A percentile compares a stretch with the other conserved stretches of the same genome.
Conservation (phyloP, 2,888 invertebrate genomes). For the Fragum sueziense region DNA sequence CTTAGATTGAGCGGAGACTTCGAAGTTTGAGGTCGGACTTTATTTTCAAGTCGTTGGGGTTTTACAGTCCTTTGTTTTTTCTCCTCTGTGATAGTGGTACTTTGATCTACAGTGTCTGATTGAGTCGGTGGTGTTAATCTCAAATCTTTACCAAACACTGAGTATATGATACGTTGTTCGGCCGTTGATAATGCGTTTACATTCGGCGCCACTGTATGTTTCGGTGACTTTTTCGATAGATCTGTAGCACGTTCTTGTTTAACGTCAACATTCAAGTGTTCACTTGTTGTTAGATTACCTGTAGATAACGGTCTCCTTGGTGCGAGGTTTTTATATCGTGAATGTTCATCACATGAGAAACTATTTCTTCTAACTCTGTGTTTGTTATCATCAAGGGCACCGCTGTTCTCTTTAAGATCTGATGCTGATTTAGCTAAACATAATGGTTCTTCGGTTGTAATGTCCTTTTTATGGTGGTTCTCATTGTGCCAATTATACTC, state of each 20-base stretch:
- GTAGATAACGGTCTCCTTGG: constrained; percentile 50
- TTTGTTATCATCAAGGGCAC: background rate
- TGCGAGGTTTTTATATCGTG: background rate
- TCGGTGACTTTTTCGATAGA: background rate
- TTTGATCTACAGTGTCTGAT: background rate
- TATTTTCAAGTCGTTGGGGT: constrained; percentile 2
- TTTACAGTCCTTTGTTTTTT: background rate
- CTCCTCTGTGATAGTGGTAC: background rate
- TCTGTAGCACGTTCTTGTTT: background rate
- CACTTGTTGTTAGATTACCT: constrained; percentile 20
- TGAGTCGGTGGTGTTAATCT: constrained; percentile 20
- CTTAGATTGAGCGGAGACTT: constrained; percentile 15
- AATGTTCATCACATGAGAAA: constrained; percentile 40
- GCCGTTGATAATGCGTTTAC: constrained; percentile 46
- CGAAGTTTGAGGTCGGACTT: background rate
- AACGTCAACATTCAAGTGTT: background rate
- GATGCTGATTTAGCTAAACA: constrained; percentile 35
- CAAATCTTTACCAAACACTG: constrained; percentile 54
- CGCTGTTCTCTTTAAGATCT: constrained; percentile 11
- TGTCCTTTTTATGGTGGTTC: constrained; percentile 17
- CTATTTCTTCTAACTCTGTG: constrained; percentile 50
- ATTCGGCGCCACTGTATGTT: constrained; percentile 20
- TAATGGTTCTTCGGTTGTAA: constrained; percentile 29
- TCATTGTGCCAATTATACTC: constrained; percentile 50
- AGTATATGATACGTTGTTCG: constrained; percentile 57